Evolutionary conservation across 2,113 vertebrate species (phyloP), one percentile per base, ranked within the genome.

Genomic region (Barnardius zonarius): DNA sequence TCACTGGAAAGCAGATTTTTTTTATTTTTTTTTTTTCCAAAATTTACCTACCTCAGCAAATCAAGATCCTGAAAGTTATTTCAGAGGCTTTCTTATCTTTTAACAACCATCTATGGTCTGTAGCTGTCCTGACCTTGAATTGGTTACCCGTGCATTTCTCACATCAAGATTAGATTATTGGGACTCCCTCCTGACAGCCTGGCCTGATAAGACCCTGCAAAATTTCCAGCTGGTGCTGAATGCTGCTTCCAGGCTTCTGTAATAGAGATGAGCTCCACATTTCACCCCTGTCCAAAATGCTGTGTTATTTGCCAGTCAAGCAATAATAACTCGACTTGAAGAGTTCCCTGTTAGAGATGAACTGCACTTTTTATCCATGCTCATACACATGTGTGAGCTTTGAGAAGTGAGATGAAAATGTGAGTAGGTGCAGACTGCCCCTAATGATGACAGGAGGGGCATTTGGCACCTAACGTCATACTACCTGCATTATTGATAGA

Each of bases 81-180:
- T 91, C 46, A 48, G 81, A 88, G 44, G 25, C 62, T 91, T 28
- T 61, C 92, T 97, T 93, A 97, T 96, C 95, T 90, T 93, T 82
- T 96, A 92, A 87, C 57, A 91, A 82, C 90, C 87, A 88, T 93
- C 95, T 92, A 6, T 25, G 74, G 78, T 73, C 94, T 89, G 62
- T 87, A 84, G 57, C 72, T 81, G 77, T 83, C 61, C 66, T 97
- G 95, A 96, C 96, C 91, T 97, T 97, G 95, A 95, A 69, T 95
- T 75, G 90, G 96, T 91, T 96, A 82, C 64, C 93, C 3, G 5
- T 88, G 84, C 92, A 88, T 96, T 97, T 95, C 92, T 96, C 94
- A 97, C 86, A 97, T 96, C 92, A 93, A 94, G 96, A 97, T 96
- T 90, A 96, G 95, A 96, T 97, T 97, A 94, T 86, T 96, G 82